Percentiles rank a stretch among this genome's conserved stretches.
These are phyloP conservation scores for Ephialtes manifestator DNA, from an alignment of 2,888 invertebrate species.

Conservation along the genomic window DNA sequence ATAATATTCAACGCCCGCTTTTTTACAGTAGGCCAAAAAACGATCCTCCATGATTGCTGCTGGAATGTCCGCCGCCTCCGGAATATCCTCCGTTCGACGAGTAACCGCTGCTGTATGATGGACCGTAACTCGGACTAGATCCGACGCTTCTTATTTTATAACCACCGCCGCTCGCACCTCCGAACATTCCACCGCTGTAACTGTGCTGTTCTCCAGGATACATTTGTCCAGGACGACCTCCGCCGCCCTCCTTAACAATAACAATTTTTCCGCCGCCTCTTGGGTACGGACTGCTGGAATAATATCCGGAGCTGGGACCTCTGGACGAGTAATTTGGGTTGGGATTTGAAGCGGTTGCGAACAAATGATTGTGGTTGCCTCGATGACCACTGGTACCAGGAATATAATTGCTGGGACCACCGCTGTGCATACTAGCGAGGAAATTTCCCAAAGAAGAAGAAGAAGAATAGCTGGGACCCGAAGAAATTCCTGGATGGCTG, in stretches of 20 bases:
- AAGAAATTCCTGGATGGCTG: constrained; percentile 58
- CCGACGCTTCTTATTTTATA: constrained; percentile 76
- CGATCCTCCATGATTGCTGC: constrained; percentile 66
- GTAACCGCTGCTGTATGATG: constrained; percentile 70
- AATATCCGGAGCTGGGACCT: constrained; percentile 73
- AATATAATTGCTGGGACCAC: constrained; percentile 61
- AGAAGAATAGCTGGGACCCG: constrained; percentile 52
- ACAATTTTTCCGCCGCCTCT: constrained; percentile 76
- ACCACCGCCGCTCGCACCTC: constrained; percentile 61
- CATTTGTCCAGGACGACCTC: constrained; percentile 64
- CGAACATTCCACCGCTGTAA: constrained; percentile 65
- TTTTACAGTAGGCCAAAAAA: constrained; percentile 69
- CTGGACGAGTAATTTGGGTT: constrained; percentile 71
- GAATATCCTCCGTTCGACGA: constrained; percentile 72
- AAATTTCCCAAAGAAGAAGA: constrained; percentile 54
- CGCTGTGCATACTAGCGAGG: constrained; percentile 62
- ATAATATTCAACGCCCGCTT: constrained; percentile 44
- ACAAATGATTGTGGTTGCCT: constrained; percentile 50
- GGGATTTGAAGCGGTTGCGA: constrained; percentile 61
- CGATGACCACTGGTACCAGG: constrained; percentile 56
- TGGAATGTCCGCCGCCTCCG: constrained; percentile 65
- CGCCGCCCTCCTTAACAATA: constrained; percentile 76
- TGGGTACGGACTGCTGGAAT: constrained; percentile 70
- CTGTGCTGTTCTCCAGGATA: constrained; percentile 71
- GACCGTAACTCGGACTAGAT: constrained; percentile 73